phyloP scores from a whole-genome alignment of 1,140 invertebrate species.

The Triops longicaudatus region DNA sequence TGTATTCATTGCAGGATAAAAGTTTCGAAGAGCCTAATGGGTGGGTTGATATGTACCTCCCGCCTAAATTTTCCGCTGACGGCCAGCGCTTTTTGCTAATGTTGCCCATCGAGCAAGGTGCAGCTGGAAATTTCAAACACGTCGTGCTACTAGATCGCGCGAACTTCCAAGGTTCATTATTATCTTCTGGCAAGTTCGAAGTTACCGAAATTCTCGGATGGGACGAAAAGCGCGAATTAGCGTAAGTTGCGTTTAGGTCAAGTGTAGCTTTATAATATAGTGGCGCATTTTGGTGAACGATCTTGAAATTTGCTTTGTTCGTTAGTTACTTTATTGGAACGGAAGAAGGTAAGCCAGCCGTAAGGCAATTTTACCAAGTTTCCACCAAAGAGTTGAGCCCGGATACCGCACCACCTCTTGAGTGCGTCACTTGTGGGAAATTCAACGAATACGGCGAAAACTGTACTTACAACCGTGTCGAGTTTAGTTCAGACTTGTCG shows the following conservation, averaged over 20 bases:
- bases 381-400: conserved; percentile 37
- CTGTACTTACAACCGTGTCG: conserved; percentile 54
- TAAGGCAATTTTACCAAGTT: conserved; percentile 39
- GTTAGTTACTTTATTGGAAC: conserved; percentile 44
- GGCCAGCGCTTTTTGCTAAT: conserved; percentile 48
- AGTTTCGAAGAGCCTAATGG: conserved; percentile 45
- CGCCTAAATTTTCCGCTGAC: conserved; percentile 47
- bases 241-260: too few relatives aligned
- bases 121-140: conserved; percentile 54
- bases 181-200: conserved; percentile 64
- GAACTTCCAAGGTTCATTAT: conserved; percentile 36
- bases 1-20: conserved; percentile 25
- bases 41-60: conserved; percentile 56
- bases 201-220: conserved; percentile 70
- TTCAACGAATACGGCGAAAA: conserved; percentile 32
- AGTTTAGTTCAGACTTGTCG: conserved; percentile 56
- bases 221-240: conserved; percentile 54
- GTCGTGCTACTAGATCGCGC: conserved; percentile 48
- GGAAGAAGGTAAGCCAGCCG: conserved; percentile 37
- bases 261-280: too few relatives aligned
- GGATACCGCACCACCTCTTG: neutral
- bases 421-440: conserved; percentile 38
- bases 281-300: neutral
- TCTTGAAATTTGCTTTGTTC: conserved; percentile 27
- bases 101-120: conserved; percentile 48